Conservation (phyloP, 2,113 vertebrate species). For the Mus musculus region DNA sequence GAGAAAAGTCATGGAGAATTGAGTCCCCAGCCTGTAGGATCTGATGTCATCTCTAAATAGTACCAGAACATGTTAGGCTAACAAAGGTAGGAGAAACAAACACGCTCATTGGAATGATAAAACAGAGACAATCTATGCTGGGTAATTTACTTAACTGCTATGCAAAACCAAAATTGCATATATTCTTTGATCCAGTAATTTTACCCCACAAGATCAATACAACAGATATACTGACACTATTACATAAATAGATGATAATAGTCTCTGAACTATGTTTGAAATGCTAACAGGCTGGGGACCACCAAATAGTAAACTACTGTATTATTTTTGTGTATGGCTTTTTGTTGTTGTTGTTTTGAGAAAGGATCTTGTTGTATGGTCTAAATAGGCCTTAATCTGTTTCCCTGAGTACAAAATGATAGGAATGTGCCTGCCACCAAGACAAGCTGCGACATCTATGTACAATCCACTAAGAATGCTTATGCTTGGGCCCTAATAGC, state of each 20-base stretch:
- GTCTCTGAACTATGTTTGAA: not conserved
- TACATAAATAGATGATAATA: not conserved
- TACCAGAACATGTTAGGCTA: not conserved
- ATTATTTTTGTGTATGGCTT: not conserved
- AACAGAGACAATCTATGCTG: not conserved
- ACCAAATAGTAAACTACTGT: not conserved
- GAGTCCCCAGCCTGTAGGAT: not conserved
- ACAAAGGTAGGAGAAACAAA: not conserved
- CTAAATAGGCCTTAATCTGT: not conserved
- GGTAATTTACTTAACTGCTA: not conserved
- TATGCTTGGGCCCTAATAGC: not conserved
- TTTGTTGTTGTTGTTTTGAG: not conserved
- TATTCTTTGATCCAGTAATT: not conserved
- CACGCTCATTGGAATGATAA: not conserved
- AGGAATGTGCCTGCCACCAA: not conserved
- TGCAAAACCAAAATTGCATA: not conserved
- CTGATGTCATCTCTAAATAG: not conserved
- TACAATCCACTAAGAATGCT: not conserved
- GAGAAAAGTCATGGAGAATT: not conserved
- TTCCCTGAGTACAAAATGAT: not conserved
- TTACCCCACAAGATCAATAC: not conserved
- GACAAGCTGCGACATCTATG: not conserved
- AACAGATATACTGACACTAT: not conserved
- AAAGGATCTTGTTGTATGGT: not conserved
- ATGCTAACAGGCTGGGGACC: not conserved